Conservation (phyloP, 2,888 invertebrate genomes). For the Drosophila trichaetosa region DNA sequence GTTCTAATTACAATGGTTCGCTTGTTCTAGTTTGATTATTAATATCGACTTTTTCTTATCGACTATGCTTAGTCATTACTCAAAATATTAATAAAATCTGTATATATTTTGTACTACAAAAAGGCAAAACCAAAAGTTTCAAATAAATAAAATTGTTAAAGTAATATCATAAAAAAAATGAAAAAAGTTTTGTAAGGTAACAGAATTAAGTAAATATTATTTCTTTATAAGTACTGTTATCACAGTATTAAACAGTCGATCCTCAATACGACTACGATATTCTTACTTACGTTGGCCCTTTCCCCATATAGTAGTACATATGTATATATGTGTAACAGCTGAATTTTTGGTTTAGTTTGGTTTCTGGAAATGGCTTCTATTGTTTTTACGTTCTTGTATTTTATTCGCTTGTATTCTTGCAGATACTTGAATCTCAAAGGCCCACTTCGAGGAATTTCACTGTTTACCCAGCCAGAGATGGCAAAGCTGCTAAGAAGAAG, state of each 20-base stretch:
- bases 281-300: neutral
- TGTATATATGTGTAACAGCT: constrained; percentile 5
- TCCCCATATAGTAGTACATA: neutral
- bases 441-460: constrained; percentile 74
- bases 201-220: neutral
- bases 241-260: neutral
- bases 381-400: constrained; percentile 36
- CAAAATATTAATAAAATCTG: no score
- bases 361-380: constrained; percentile 25
- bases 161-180: neutral
- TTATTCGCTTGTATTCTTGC: constrained; percentile 53
- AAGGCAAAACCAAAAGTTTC: neutral
- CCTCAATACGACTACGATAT: neutral
- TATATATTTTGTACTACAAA: neutral
- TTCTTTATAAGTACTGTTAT: neutral
- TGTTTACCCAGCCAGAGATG: constrained; percentile 61
- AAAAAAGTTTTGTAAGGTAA: neutral
- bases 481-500: constrained; percentile 42
- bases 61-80: no score
- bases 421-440: constrained; percentile 82
- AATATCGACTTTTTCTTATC: neutral
- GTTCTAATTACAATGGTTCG: neutral
- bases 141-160: neutral
- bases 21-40: neutral
- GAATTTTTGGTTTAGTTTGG: constrained; percentile 16